These are phyloP conservation scores for Galemys pyrenaicus DNA, from an alignment of 2,113 vertebrate species.

Conservation along the genomic window DNA sequence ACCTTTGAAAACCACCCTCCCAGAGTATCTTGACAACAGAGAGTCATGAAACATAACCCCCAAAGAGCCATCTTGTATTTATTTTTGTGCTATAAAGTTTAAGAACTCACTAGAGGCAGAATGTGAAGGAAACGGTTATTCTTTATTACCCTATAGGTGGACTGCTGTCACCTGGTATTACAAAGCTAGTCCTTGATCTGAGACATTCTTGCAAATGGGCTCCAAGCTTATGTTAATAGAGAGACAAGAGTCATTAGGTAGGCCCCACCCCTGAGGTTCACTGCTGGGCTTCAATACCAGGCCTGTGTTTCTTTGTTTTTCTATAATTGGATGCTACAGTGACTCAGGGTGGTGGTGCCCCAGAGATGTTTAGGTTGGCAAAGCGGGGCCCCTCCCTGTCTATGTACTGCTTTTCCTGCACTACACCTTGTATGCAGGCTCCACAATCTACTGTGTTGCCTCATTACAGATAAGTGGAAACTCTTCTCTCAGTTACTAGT, in stretches of 20 bases:
- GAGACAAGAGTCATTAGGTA: no score
- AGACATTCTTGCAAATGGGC: not conserved
- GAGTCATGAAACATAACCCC: not conserved
- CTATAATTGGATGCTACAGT: not conserved
- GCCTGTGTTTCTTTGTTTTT: not conserved
- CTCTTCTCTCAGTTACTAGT: not conserved
- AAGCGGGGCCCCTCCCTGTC: not conserved
- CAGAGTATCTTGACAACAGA: not conserved
- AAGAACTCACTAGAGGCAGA: not conserved
- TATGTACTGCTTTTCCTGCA: not conserved
- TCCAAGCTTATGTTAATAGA: not conserved
- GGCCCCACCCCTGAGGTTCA: not conserved
- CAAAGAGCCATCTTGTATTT: constrained; percentile 12
- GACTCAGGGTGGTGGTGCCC: not conserved
- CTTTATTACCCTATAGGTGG: not conserved
- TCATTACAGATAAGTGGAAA: not conserved
- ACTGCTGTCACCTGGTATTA: not conserved
- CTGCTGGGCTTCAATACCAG: no score
- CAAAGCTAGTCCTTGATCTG: not conserved
- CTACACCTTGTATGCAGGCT: not conserved
- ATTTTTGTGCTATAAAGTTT: not conserved
- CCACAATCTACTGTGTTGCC: not conserved
- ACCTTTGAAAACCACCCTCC: constrained; percentile 8
- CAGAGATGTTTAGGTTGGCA: not conserved
- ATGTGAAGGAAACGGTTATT: not conserved